Percentiles rank a stretch among this genome's conserved stretches.
phyloP scores from a whole-genome alignment of 2,888 invertebrate species.

The Epinotia bilunana region DNA sequence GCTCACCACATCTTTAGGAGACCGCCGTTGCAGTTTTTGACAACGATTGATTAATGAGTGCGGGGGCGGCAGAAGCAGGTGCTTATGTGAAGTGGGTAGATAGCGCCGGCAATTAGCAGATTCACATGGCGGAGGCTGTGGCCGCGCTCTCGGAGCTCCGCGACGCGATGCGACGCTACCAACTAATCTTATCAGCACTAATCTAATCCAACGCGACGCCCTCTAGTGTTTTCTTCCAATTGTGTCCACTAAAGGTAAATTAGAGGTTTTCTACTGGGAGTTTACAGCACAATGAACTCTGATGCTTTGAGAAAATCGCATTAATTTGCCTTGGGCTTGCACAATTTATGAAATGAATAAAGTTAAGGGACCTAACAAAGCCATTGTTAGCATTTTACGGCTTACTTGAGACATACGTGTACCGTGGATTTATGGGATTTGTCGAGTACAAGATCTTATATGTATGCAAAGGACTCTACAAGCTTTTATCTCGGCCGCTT shows the following conservation, averaged over 20 bases:
- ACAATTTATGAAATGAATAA: conserved; percentile 7
- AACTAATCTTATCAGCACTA: conserved; percentile 81
- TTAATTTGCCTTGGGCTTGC: conserved; percentile 51
- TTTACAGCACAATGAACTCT: conserved; percentile 63
- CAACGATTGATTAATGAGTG: conserved; percentile 43
- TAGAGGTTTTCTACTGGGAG: conserved; percentile 77
- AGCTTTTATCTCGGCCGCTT: conserved; percentile 15
- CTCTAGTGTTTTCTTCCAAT: conserved; percentile 83
- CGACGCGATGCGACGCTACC: conserved; percentile 62
- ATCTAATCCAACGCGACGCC: conserved; percentile 80
- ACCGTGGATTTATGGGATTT: neutral
- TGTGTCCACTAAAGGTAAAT: conserved; percentile 82
- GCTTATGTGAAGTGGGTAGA: conserved; percentile 46
- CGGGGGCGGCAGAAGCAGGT: conserved; percentile 38
- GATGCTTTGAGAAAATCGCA: conserved; percentile 60
- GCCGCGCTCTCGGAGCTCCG: conserved; percentile 44
- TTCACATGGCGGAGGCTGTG: conserved; percentile 60
- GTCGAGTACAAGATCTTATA: neutral
- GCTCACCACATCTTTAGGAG: conserved; percentile 51
- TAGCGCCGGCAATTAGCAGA: conserved; percentile 70
- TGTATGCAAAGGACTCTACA: conserved; percentile 22
- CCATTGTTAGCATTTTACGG: conserved; percentile 8
- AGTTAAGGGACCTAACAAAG: conserved; percentile 41
- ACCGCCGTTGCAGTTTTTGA: conserved; percentile 51
- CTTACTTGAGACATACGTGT: neutral